Evolutionary conservation across 37 sponge, comb jelly and placozoan genomes (phyloP).

Genomic region (Mnemiopsis leidyi): DNA sequence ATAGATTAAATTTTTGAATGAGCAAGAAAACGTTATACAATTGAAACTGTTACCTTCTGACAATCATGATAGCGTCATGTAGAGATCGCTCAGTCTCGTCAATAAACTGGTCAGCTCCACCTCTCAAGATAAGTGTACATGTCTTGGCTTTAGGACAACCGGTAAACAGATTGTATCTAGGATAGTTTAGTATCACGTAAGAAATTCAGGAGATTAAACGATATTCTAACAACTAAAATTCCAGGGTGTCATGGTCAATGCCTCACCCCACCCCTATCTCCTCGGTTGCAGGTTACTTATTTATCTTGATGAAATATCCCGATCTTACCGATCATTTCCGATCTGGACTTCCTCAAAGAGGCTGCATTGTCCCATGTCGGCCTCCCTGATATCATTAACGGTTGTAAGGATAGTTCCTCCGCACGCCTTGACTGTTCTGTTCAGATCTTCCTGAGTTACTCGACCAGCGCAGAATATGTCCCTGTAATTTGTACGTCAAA

Average conservation of each 20-base stretch:
- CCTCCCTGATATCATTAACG: constrained; percentile 72
- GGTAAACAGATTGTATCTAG: constrained; percentile 95
- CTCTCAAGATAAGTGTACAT: constrained; percentile 92
- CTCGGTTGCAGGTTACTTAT: too few relatives aligned
- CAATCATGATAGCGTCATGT: constrained; percentile 99
- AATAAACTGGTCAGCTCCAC: constrained; percentile 99
- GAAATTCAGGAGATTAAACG: too few relatives aligned
- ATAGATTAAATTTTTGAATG: too few relatives aligned
- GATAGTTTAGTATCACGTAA: too few relatives aligned
- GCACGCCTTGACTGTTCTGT: constrained; percentile 96
- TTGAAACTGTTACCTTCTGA: constrained; percentile 67
- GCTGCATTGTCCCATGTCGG: constrained; percentile 83
- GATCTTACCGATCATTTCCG: constrained; percentile 91
- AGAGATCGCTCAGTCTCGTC: constrained; percentile 99
- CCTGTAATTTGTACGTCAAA: too few relatives aligned
- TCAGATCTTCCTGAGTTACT: constrained; percentile 90
- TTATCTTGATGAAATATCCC: too few relatives aligned
- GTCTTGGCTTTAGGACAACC: constrained; percentile 97
- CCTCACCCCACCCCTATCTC: too few relatives aligned
- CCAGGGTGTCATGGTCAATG: too few relatives aligned
- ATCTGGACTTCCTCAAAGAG: constrained; percentile 97
- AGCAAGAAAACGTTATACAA: too few relatives aligned
- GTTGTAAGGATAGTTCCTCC: constrained; percentile 97
- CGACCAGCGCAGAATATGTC: constrained; percentile 99
- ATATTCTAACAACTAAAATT: neutral